Evolutionary conservation across 2,888 invertebrate species (phyloP).

Genomic region (Drosophila basisetae): DNA sequence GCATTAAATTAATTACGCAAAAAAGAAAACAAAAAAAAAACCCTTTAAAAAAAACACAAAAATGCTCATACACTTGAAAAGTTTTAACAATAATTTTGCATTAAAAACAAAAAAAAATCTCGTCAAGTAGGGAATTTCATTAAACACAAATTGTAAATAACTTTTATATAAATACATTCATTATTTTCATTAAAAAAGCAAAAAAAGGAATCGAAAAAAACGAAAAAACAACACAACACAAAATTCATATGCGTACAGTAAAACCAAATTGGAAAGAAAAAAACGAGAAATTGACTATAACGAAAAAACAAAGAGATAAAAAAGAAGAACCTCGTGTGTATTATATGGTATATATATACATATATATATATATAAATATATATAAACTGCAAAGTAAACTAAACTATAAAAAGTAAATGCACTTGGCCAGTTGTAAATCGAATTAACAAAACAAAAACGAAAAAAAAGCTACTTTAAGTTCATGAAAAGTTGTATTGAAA

Average conservation of each 20-base stretch:
- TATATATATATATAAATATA: conserved; percentile 40
- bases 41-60: conserved; percentile 38
- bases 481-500: conserved; percentile 56
- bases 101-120: conserved; percentile 57
- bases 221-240: conserved; percentile 15
- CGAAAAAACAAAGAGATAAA: conserved; percentile 15
- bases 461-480: conserved; percentile 66
- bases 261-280: conserved; percentile 38
- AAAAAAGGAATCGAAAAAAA: conserved; percentile 24
- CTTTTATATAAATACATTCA: conserved; percentile 67
- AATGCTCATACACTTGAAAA: conserved; percentile 85
- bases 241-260: conserved; percentile 55
- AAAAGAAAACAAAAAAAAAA: conserved; percentile 14
- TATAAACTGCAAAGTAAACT: conserved; percentile 50
- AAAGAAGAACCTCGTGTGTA: conserved; percentile 66
- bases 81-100: conserved; percentile 81
- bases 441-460: conserved; percentile 55
- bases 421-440: conserved; percentile 79
- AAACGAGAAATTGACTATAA: conserved; percentile 69
- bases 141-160: conserved; percentile 74
- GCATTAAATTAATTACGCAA: conserved; percentile 48
- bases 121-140: conserved; percentile 80
- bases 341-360: conserved; percentile 62
- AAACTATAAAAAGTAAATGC: conserved; percentile 56
- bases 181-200: conserved; percentile 74